Evolutionary conservation across 2,113 vertebrate genomes (phyloP).

Genomic region (Bambusicola thoracicus): DNA sequence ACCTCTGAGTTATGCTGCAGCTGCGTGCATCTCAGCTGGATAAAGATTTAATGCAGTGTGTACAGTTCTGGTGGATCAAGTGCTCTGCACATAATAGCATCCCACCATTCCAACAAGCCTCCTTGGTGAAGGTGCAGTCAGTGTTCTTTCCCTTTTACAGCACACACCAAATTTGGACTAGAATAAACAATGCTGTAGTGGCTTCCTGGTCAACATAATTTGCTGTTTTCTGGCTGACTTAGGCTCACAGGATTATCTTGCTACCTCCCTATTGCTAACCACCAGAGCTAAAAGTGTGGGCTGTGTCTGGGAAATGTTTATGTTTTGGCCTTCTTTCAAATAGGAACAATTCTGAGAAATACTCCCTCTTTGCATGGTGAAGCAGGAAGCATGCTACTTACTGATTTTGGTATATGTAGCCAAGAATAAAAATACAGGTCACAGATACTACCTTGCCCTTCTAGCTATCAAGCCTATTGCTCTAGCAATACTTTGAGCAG

Average conservation of each 20-base stretch:
- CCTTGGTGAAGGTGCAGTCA: neutral
- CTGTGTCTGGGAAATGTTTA: conserved; percentile 36
- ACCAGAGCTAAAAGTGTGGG: conserved; percentile 43
- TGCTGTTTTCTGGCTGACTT: conserved; percentile 3
- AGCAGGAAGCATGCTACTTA: neutral
- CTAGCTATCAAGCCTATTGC: neutral
- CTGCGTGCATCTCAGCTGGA: neutral
- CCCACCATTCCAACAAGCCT: neutral
- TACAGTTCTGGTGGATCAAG: neutral
- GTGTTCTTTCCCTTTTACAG: conserved; percentile 8
- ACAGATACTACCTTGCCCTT: neutral
- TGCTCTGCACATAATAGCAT: no score
- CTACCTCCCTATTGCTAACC: neutral
- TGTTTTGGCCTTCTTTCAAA: neutral
- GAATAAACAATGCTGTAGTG: neutral
- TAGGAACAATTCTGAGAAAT: neutral
- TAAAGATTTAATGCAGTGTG: neutral
- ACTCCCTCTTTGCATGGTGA: neutral
- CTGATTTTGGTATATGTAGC: neutral
- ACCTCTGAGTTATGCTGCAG: neutral
- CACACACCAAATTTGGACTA: conserved; percentile 19
- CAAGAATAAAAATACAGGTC: neutral
- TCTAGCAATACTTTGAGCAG: neutral
- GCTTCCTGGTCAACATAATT: conserved; percentile 22
- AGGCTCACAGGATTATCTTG: neutral